Evolutionary conservation across 1,140 invertebrate species (phyloP).

Genomic region (Monochamus saltuarius): DNA sequence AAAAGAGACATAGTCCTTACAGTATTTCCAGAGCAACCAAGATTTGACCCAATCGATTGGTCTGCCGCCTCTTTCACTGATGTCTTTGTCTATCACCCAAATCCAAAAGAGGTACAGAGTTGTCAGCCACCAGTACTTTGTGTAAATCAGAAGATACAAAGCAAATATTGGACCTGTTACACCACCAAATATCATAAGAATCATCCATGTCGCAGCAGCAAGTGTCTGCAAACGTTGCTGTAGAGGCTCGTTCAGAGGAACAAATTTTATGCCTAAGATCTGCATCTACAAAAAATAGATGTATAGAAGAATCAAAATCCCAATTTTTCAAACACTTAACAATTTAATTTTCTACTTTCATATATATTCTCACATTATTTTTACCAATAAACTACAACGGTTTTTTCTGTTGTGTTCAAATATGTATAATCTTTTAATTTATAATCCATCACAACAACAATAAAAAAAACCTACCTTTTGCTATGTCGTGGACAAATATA

Average conservation of each 20-base stretch:
- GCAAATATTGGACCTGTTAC: conserved; percentile 53
- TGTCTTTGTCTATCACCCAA: conserved; percentile 35
- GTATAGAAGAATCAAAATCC: no score
- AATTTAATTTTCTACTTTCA: no score
- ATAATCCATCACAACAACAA: no score
- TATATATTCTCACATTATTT: no score
- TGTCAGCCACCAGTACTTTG: conserved; percentile 55
- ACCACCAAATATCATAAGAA: conserved; percentile 65
- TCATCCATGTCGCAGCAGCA: conserved; percentile 68
- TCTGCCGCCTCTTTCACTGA: conserved; percentile 34
- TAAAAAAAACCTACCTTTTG: no score
- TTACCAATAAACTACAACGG: no score
- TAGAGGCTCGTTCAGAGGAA: conserved; percentile 72
- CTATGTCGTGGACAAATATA: no score
- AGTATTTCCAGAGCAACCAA: conserved; percentile 71
- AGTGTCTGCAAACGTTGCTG: conserved; percentile 77
- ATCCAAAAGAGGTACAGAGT: conserved; percentile 71
- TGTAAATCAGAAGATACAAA: conserved; percentile 58
- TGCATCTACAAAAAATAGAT: conserved; percentile 45
- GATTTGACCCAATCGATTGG: conserved; percentile 61
- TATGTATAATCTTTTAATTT: no score
- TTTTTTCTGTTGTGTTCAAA: no score
- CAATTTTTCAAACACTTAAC: no score
- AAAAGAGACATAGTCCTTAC: conserved; percentile 82
- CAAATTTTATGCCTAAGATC: conserved; percentile 64